phyloP scores from a whole-genome alignment of 92 coral and sea anemone species.

The Epizoanthus illoricatus region DNA sequence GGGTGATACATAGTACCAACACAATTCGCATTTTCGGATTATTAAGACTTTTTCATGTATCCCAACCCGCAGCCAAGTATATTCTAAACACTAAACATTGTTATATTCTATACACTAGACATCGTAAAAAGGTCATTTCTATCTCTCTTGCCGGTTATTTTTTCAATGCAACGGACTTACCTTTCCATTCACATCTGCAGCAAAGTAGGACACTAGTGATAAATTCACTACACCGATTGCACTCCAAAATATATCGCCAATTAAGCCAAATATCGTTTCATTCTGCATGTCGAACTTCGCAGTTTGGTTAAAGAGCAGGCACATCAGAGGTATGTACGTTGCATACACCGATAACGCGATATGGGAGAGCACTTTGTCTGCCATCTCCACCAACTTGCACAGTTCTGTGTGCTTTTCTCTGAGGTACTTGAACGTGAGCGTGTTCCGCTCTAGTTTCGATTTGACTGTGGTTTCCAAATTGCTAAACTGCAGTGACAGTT shows the following conservation, averaged over 20 bases:
- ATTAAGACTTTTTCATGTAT: no score
- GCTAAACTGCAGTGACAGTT: neutral
- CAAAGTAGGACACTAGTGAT: conserved; percentile 2
- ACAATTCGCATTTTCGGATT: no score
- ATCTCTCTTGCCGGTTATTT: no score
- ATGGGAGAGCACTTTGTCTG: neutral
- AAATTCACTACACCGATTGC: neutral
- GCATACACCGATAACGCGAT: conserved; percentile 3
- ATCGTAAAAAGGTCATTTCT: no score
- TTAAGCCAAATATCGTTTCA: neutral
- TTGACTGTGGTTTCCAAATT: neutral
- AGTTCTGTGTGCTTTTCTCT: neutral
- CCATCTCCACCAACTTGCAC: neutral
- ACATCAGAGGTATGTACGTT: neutral
- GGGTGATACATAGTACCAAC: no score
- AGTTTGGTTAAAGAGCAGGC: neutral
- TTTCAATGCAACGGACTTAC: neutral
- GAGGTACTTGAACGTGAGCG: neutral
- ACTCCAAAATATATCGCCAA: neutral
- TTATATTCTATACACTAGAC: no score
- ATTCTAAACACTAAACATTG: no score
- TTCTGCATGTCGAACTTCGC: neutral
- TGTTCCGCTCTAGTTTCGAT: neutral
- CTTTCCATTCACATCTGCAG: neutral
- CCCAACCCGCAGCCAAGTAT: no score